A percentile compares a stretch with the other conserved stretches of the same genome.
Conservation (phyloP, 2,113 vertebrate species). For the Tympanuchus pallidicinctus region DNA sequence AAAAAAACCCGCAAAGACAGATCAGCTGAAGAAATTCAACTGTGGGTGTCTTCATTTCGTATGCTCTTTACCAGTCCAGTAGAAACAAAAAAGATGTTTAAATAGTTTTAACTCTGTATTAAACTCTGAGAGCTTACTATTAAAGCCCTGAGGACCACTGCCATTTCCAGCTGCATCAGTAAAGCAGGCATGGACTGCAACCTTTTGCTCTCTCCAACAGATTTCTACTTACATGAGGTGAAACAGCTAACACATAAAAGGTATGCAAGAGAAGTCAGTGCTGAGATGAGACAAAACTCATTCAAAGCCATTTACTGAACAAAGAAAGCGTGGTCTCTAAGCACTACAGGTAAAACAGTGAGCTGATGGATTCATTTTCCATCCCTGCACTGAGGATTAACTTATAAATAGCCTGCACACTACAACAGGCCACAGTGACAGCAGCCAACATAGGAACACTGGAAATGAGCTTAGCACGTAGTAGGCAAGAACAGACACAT, state of each 20-base stretch:
- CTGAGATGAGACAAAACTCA: neutral
- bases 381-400: neutral
- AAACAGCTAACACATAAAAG: neutral
- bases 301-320: neutral
- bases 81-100: neutral
- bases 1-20: neutral
- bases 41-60: neutral
- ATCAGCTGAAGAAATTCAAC: neutral
- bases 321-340: neutral
- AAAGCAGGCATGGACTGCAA: neutral
- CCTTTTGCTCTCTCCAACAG: neutral
- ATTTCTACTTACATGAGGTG: neutral
- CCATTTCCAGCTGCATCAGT: neutral
- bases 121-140: neutral
- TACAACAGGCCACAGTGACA: neutral
- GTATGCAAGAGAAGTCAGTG: neutral
- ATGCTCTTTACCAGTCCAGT: neutral
- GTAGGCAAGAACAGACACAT: neutral
- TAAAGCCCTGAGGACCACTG: neutral
- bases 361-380: neutral
- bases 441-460: neutral
- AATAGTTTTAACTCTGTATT: neutral
- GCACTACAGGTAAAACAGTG: neutral
- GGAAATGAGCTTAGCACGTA: fast-evolving
- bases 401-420: neutral